phyloP scores from a whole-genome alignment of 2,797 vertebrate genomes.

The Leucoraja ocellata region DNA sequence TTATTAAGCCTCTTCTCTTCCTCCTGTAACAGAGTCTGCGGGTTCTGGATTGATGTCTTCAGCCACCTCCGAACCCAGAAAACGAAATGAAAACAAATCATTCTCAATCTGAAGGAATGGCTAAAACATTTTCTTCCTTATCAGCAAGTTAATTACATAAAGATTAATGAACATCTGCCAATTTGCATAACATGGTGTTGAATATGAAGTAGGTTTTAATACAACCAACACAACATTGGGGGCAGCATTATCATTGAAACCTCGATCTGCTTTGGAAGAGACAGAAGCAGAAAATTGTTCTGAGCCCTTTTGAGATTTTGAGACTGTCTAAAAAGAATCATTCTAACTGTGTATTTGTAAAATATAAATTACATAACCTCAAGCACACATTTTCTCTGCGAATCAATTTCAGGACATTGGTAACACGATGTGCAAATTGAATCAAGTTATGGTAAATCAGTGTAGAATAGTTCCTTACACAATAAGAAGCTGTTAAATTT shows the following conservation, averaged over 20 bases:
- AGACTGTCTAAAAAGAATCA: too few species aligned
- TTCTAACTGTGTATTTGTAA: neutral
- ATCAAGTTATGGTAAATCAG: constrained; percentile 17
- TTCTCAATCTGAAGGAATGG: too few species aligned
- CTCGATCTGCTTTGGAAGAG: neutral
- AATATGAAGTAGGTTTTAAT: too few species aligned
- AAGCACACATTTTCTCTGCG: neutral
- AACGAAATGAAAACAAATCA: too few species aligned
- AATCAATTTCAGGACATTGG: neutral
- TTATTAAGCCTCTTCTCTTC: too few species aligned
- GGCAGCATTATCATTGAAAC: neutral
- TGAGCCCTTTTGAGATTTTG: neutral
- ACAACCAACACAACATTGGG: neutral
- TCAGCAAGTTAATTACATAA: too few species aligned
- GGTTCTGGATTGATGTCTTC: too few species aligned
- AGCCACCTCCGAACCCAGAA: too few species aligned
- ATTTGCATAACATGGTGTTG: neutral
- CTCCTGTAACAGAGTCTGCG: too few species aligned
- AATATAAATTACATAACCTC: neutral
- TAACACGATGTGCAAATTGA: neutral
- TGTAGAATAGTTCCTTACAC: neutral
- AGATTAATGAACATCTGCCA: neutral
- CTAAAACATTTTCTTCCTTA: too few species aligned
- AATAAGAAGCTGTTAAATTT: neutral
- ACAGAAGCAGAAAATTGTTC: neutral